Evolutionary conservation across 2,113 vertebrate species (phyloP).

Genomic region (Neomonachus schauinslandi): DNA sequence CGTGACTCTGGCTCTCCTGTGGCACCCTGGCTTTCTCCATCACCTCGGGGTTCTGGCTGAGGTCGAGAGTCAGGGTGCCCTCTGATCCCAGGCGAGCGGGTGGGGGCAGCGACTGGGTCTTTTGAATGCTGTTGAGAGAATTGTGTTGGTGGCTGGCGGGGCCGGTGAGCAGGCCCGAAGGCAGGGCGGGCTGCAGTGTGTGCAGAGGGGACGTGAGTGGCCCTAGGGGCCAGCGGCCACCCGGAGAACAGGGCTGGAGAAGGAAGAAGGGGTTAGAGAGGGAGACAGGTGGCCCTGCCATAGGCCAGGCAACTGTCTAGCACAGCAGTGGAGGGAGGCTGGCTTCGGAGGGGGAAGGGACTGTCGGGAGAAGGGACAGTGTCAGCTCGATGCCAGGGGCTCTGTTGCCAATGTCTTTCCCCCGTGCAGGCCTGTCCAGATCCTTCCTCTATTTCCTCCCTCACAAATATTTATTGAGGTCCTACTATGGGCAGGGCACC

Average conservation of each 20-base stretch:
- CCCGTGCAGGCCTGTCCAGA: rapidly evolving
- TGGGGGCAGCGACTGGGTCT: background rate
- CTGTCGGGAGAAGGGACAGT: background rate
- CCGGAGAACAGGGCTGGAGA: background rate
- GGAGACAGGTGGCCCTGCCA: background rate
- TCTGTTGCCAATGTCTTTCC: rapidly evolving
- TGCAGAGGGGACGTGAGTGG: rapidly evolving
- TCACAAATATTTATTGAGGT: background rate
- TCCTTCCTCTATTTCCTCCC: too few species aligned
- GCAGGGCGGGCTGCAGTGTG: background rate
- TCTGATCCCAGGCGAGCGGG: background rate
- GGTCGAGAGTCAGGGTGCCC: background rate
- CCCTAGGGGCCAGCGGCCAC: background rate
- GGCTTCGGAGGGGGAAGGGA: background rate
- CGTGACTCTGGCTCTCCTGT: background rate
- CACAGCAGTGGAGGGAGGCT: rapidly evolving
- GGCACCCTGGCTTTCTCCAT: background rate
- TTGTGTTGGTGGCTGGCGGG: background rate
- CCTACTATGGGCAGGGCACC: background rate
- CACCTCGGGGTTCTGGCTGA: background rate
- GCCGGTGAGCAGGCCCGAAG: background rate
- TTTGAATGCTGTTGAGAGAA: background rate
- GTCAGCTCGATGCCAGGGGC: background rate
- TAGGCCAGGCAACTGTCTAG: background rate
- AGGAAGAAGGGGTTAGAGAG: background rate